These are phyloP conservation scores for Chloroceryle inda DNA, from an alignment of 2,797 vertebrate species.

Conservation along the genomic window DNA sequence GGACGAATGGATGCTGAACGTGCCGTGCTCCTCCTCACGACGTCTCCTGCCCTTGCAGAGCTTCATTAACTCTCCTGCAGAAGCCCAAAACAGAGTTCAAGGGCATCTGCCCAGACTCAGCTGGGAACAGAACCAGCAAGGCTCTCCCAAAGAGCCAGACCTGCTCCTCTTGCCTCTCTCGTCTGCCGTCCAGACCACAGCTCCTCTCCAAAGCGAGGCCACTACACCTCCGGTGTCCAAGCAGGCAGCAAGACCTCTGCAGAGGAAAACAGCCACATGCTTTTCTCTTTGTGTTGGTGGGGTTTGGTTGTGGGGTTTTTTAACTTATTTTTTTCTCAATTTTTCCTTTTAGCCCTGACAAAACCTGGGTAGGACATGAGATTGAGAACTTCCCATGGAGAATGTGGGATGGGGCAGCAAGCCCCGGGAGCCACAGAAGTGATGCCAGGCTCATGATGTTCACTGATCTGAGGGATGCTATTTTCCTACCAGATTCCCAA, in stretches of 20 bases:
- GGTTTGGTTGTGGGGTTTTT: too few species aligned
- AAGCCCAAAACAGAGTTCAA: not conserved
- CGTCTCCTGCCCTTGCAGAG: not conserved
- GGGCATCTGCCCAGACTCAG: not conserved
- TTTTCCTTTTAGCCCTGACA: not conserved
- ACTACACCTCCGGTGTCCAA: accelerated
- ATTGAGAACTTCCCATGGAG: accelerated
- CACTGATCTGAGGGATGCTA: not conserved
- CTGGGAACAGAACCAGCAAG: too few species aligned
- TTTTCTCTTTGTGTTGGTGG: not conserved
- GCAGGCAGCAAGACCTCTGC: not conserved
- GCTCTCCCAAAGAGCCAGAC: not conserved
- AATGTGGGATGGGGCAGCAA: not conserved
- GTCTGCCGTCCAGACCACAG: not conserved
- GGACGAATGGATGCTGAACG: not conserved
- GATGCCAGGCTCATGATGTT: accelerated
- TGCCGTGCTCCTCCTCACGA: not conserved
- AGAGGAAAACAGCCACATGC: accelerated
- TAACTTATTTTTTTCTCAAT: accelerated
- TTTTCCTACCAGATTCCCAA: not conserved
- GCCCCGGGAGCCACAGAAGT: not conserved
- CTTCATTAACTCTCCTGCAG: not conserved
- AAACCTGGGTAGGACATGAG: not conserved
- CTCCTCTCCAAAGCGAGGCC: not conserved
- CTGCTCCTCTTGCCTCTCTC: accelerated